Conservation (phyloP, 2,113 vertebrate species). For the Ptyas mucosa region DNA sequence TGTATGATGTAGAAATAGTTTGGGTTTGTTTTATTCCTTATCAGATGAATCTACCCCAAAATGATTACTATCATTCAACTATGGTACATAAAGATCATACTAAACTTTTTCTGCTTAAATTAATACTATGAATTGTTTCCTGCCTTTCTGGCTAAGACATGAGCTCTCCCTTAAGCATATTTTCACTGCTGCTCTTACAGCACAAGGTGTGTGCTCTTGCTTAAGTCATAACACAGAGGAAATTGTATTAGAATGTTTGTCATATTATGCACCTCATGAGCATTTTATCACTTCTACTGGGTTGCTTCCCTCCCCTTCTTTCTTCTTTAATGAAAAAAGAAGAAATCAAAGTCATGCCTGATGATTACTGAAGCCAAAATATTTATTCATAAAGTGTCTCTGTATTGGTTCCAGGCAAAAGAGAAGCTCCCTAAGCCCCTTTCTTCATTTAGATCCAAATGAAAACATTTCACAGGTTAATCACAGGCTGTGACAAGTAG, state of each 20-base stretch:
- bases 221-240: background rate
- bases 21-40: background rate
- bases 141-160: background rate
- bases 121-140: background rate
- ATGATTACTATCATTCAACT: background rate
- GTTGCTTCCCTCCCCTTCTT: background rate
- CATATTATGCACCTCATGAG: background rate
- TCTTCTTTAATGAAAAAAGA: background rate
- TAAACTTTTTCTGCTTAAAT: background rate
- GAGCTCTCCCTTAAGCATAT: background rate
- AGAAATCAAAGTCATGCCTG: slow-evolving; percentile 11
- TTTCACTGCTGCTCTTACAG: background rate
- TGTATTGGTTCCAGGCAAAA: background rate
- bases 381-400: slow-evolving; percentile 19
- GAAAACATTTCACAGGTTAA: slow-evolving; percentile 23
- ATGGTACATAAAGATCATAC: background rate
- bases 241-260: background rate
- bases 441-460: slow-evolving; percentile 29
- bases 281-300: background rate
- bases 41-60: background rate
- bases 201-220: background rate
- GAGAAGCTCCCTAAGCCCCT: slow-evolving; percentile 2
- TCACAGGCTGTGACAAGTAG: slow-evolving; percentile 3
- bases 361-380: slow-evolving; percentile 5
- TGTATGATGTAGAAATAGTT: background rate